Evolutionary conservation across 2,888 invertebrate genomes (phyloP).

Genomic region (Lasioglossum malachurum): DNA sequence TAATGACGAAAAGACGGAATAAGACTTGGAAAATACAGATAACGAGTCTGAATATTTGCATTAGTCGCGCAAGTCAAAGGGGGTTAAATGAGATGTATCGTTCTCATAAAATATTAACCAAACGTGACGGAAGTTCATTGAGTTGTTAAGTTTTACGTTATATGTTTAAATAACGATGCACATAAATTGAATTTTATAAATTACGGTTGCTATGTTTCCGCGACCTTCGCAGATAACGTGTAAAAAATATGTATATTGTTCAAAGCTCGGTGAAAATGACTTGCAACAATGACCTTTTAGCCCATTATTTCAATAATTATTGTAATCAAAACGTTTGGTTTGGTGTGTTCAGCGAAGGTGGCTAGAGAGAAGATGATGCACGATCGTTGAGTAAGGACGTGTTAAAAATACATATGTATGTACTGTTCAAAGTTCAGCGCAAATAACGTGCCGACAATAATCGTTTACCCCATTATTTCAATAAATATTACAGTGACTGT

Average conservation of each 20-base stretch:
- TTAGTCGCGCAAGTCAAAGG: not conserved
- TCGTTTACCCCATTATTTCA: too few species aligned
- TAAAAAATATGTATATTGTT: not conserved
- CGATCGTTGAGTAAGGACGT: too few species aligned
- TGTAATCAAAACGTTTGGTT: too few species aligned
- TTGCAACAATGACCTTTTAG: not conserved
- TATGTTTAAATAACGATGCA: not conserved
- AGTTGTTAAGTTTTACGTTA: not conserved
- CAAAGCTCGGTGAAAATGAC: not conserved
- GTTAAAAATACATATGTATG: too few species aligned
- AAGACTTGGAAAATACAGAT: not conserved
- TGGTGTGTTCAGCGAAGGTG: too few species aligned
- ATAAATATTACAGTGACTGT: too few species aligned
- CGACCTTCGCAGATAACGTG: not conserved
- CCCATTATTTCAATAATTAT: too few species aligned
- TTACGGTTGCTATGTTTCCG: not conserved
- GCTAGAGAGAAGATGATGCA: too few species aligned
- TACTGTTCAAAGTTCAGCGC: too few species aligned
- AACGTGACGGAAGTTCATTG: not conserved
- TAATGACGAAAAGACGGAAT: not conserved
- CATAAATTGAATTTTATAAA: not conserved
- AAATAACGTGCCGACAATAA: too few species aligned
- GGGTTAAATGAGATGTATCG: constrained; percentile 3
- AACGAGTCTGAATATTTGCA: not conserved
- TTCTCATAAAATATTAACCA: not conserved